Conservation (phyloP, 2,888 invertebrate genomes). For the Branchellion lobata region DNA sequence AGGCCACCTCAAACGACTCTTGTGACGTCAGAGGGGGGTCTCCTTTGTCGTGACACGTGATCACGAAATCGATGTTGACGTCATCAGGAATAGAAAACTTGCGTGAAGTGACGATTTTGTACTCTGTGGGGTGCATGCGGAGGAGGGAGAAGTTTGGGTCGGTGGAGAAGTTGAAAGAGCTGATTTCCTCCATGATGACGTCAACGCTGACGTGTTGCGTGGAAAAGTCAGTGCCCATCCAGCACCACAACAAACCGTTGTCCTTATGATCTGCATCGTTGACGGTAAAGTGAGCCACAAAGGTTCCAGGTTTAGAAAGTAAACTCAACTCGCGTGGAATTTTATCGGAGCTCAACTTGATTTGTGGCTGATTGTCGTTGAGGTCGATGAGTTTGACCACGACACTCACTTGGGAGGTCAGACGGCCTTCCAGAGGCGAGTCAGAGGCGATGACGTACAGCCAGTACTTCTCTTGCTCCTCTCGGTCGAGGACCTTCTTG, state of each 20-base stretch:
- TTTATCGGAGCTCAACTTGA: slow-evolving; percentile 24
- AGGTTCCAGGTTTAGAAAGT: background rate
- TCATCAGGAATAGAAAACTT: slow-evolving; percentile 9
- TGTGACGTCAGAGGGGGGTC: slow-evolving; percentile 42
- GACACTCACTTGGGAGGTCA: slow-evolving; percentile 9
- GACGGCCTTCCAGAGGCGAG: background rate
- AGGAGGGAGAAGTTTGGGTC: slow-evolving; percentile 39
- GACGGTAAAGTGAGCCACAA: slow-evolving; percentile 31
- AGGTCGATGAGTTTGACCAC: slow-evolving; percentile 15
- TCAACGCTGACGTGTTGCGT: background rate
- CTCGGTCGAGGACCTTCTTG: slow-evolving; percentile 5
- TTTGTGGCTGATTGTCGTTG: slow-evolving; percentile 26
- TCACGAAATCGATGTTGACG: slow-evolving; percentile 5
- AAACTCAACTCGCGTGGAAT: background rate
- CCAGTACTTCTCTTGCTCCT: slow-evolving; percentile 44
- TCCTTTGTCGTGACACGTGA: slow-evolving; percentile 39
- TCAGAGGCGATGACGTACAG: slow-evolving; percentile 48
- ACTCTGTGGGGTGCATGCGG: slow-evolving; percentile 67
- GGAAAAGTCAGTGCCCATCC: background rate
- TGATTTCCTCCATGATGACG: background rate
- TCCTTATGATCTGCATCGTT: slow-evolving; percentile 15
- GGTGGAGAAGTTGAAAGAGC: background rate
- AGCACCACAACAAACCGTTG: slow-evolving; percentile 28
- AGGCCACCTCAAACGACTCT: slow-evolving; percentile 46
- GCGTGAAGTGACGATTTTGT: slow-evolving; percentile 27